Conservation (phyloP, 2,888 invertebrate genomes). For the Embidobia sp. region DNA sequence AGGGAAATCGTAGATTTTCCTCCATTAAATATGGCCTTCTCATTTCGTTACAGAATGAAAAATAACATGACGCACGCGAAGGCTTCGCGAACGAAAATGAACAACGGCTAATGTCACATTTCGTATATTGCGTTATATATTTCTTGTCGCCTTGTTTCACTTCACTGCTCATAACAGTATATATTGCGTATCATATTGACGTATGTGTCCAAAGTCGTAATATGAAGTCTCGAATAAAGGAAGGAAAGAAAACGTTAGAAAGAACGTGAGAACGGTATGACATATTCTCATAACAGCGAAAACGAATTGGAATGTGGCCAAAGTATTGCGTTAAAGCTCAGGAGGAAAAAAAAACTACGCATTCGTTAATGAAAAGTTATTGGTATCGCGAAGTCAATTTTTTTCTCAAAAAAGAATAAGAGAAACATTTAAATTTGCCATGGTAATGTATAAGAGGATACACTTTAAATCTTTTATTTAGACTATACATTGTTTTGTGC, state of each 20-base stretch:
- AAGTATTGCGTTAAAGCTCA: neutral
- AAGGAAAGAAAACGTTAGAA: slow-evolving; percentile 35
- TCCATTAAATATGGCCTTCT: neutral
- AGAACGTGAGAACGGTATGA: slow-evolving; percentile 42
- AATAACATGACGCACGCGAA: slow-evolving; percentile 14
- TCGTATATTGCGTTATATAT: slow-evolving; percentile 49
- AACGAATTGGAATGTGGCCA: slow-evolving; percentile 39
- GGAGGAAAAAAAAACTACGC: slow-evolving; percentile 3
- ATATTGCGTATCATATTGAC: slow-evolving; percentile 57
- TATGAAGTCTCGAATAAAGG: slow-evolving; percentile 35
- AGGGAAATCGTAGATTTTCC: neutral
- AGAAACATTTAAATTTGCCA: neutral
- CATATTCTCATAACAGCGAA: slow-evolving; percentile 44
- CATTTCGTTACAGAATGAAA: neutral
- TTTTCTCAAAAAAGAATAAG: neutral
- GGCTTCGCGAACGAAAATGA: slow-evolving; percentile 18
- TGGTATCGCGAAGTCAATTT: neutral
- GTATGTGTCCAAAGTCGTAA: slow-evolving; percentile 51
- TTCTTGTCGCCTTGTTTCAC: slow-evolving; percentile 51
- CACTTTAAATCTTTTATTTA: no score
- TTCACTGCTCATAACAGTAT: slow-evolving; percentile 37
- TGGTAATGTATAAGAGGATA: no score
- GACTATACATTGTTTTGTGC: no score
- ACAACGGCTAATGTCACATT: slow-evolving; percentile 45
- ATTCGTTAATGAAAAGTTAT: slow-evolving; percentile 21